Evolutionary conservation across 2,113 vertebrate genomes (phyloP).

Genomic region (Accipiter virgatus): DNA sequence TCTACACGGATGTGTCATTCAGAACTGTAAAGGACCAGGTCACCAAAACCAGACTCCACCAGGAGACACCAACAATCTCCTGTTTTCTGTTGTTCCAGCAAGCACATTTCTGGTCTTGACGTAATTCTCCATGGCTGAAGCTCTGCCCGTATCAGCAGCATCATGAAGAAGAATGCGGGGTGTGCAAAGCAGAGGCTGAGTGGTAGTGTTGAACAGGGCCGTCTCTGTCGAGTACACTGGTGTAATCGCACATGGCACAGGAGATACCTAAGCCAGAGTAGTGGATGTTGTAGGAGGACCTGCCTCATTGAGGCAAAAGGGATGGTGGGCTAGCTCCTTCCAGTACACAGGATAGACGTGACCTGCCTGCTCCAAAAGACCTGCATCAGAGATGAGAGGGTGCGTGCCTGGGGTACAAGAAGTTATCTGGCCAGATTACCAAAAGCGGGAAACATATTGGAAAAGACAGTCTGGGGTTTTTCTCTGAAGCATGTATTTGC

Average conservation of each 20-base stretch:
- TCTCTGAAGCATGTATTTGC: background rate
- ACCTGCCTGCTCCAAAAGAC: background rate
- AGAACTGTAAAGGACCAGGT: background rate
- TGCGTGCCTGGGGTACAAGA: background rate
- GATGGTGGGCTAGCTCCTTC: background rate
- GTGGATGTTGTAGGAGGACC: background rate
- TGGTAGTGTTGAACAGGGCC: background rate
- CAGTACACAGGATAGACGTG: background rate
- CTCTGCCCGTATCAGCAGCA: background rate
- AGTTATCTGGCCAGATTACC: background rate
- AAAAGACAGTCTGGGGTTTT: background rate
- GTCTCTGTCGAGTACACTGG: background rate
- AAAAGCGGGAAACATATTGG: background rate
- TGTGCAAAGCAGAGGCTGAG: background rate
- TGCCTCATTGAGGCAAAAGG: background rate
- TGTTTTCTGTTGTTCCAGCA: background rate
- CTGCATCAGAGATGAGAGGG: background rate
- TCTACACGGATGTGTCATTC: background rate
- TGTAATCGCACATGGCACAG: fast-evolving
- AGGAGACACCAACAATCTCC: background rate
- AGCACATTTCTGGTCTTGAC: background rate
- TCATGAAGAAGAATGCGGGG: background rate
- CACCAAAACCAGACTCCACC: background rate
- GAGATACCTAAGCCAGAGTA: background rate
- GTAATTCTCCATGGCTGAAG: background rate